Conservation (phyloP, 2,888 invertebrate species). For the Clanis bilineata region DNA sequence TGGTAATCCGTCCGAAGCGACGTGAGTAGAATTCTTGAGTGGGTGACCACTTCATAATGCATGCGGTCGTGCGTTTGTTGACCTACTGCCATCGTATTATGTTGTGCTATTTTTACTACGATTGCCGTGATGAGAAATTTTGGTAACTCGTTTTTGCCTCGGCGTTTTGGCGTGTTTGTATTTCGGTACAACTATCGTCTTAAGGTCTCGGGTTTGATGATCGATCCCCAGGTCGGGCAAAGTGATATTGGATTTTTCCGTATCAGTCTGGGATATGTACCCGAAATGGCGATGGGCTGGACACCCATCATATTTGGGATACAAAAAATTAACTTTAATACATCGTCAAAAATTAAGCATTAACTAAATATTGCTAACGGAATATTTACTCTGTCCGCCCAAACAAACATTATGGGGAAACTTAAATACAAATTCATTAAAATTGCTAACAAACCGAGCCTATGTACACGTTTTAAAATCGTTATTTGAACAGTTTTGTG, state of each 20-base stretch:
- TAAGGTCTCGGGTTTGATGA: too few relatives aligned
- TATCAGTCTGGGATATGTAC: too few relatives aligned
- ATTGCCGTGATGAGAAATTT: too few relatives aligned
- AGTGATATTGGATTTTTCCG: too few relatives aligned
- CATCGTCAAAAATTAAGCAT: not conserved
- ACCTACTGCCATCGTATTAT: not conserved
- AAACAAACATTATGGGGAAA: not conserved
- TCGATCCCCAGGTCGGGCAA: too few relatives aligned
- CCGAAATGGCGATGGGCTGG: too few relatives aligned
- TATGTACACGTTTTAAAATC: not conserved
- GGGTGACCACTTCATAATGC: not conserved
- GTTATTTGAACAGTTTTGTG: not conserved
- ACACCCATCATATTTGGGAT: too few relatives aligned
- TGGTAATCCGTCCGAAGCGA: not conserved
- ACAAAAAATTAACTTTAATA: not conserved
- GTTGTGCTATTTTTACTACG: not conserved
- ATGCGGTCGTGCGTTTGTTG: slow-evolving; percentile 1
- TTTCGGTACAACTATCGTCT: too few relatives aligned
- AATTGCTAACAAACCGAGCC: not conserved
- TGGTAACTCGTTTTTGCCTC: too few relatives aligned
- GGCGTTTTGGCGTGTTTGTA: too few relatives aligned
- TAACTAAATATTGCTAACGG: not conserved
- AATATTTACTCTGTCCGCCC: not conserved
- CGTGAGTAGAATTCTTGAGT: slow-evolving; percentile 2
- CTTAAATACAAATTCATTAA: not conserved